phyloP scores from a whole-genome alignment of 2,797 vertebrate species.

The Pagetopsis macropterus region DNA sequence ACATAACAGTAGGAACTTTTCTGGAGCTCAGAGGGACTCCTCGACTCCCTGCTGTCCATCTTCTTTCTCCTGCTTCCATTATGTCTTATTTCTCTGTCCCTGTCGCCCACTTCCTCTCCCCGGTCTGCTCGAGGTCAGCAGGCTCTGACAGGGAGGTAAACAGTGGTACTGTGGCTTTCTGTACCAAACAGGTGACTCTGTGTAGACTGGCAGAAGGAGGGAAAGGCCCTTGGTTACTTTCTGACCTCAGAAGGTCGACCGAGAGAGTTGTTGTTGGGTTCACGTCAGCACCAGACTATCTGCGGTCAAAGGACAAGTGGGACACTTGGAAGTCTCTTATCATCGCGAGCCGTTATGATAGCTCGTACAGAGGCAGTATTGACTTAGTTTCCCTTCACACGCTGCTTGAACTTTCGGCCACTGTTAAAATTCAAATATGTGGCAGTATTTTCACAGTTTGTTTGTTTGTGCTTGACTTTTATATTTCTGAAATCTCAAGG shows the following conservation, averaged over 20 bases:
- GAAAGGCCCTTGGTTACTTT: conserved; percentile 44
- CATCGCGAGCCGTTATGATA: conserved; percentile 28
- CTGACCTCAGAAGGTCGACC: conserved; percentile 52
- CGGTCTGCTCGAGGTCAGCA: conserved; percentile 51
- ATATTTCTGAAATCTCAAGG: conserved; percentile 40
- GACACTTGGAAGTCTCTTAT: conserved; percentile 46
- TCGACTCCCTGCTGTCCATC: conserved; percentile 52
- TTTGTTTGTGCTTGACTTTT: conserved; percentile 29
- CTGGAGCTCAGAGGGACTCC: conserved; percentile 53
- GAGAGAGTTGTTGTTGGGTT: conserved; percentile 34
- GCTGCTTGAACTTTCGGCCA: conserved; percentile 42
- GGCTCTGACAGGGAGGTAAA: conserved; percentile 50
- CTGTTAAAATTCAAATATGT: conserved; percentile 22
- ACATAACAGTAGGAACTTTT: conserved; percentile 73
- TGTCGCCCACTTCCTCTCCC: conserved; percentile 36
- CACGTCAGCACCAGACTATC: conserved; percentile 49
- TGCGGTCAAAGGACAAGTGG: conserved; percentile 30
- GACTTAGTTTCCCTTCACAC: conserved; percentile 29
- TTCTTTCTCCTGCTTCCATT: conserved; percentile 42
- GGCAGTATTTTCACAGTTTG: conserved; percentile 29
- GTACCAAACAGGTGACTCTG: conserved; percentile 74
- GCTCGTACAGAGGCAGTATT: conserved; percentile 37
- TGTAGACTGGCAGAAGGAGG: conserved; percentile 54
- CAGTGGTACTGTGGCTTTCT: conserved; percentile 54
- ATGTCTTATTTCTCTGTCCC: conserved; percentile 39